Percentiles rank a stretch among this genome's conserved stretches.
Evolutionary conservation across 1,140 invertebrate species (phyloP).

Genomic region (Drosophila sp.): DNA sequence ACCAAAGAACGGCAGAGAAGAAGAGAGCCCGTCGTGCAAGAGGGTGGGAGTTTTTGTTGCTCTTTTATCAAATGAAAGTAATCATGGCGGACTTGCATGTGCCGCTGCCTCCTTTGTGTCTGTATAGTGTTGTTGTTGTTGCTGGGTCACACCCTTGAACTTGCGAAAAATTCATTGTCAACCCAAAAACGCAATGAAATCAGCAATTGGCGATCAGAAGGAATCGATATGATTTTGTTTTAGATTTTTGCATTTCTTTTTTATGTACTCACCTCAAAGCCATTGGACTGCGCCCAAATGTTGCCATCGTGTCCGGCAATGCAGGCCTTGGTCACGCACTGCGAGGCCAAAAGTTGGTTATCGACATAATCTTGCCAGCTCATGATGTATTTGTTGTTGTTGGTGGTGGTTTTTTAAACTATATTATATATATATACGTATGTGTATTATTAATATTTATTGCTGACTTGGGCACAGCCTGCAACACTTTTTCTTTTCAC

Average conservation of each 20-base stretch:
- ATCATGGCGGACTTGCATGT: conserved; percentile 64
- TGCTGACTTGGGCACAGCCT: conserved; percentile 58
- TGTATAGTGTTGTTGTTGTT: conserved; percentile 35
- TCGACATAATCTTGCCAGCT: conserved; percentile 99
- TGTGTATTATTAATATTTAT: conserved; percentile 30
- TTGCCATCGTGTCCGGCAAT: conserved; percentile 97
- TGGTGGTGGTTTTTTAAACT: conserved; percentile 37
- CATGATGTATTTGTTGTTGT: conserved; percentile 85
- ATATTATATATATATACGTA: conserved; percentile 26
- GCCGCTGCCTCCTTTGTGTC: conserved; percentile 38
- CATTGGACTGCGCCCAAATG: conserved; percentile 96
- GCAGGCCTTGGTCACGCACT: conserved; percentile 95
- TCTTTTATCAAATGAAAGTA: conserved; percentile 69
- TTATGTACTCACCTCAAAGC: conserved; percentile 91
- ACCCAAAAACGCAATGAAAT: background rate
- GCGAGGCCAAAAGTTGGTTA: conserved; percentile 96
- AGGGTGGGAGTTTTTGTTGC: conserved; percentile 51
- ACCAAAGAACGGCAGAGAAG: conserved; percentile 42
- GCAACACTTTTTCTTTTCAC: conserved; percentile 52
- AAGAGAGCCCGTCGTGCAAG: conserved; percentile 16
- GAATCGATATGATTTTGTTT: conserved; percentile 12
- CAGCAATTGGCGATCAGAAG: conserved; percentile 23
- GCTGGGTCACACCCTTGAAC: conserved; percentile 82
- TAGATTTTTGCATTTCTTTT: conserved; percentile 1
- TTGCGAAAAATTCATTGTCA: conserved; percentile 71